Percentiles rank a stretch among this genome's conserved stretches.
Conservation (phyloP, 2,113 vertebrate species). For the Chamaetylas fuelleborni region DNA sequence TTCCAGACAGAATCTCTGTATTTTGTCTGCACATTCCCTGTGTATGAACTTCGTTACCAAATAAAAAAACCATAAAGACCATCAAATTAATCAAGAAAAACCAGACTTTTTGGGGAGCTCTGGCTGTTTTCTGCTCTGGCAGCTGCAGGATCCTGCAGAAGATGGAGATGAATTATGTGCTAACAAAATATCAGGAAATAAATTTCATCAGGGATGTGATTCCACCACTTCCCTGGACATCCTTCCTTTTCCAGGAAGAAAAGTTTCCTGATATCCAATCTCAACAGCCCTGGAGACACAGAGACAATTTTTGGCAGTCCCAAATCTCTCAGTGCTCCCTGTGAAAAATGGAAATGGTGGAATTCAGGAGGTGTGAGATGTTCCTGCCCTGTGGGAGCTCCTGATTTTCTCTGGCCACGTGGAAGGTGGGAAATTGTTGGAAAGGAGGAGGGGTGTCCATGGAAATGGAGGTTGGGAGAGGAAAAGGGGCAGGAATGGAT, state of each 20-base stretch:
- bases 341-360: fast-evolving
- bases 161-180: background rate
- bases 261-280: background rate
- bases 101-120: background rate
- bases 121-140: background rate
- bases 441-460: background rate
- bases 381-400: background rate
- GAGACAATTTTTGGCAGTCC: background rate
- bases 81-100: background rate
- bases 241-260: background rate
- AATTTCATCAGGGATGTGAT: background rate
- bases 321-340: background rate
- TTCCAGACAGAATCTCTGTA: background rate
- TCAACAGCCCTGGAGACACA: background rate
- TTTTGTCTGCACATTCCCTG: background rate
- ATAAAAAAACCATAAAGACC: background rate
- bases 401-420: background rate
- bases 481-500: background rate
- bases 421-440: background rate
- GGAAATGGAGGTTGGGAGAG: background rate
- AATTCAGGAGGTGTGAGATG: background rate
- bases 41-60: background rate
- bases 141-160: background rate
- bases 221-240: background rate
- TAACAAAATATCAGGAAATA: background rate